Conservation (phyloP, 2,113 vertebrate species). For the Gymnocephalus cernua region DNA sequence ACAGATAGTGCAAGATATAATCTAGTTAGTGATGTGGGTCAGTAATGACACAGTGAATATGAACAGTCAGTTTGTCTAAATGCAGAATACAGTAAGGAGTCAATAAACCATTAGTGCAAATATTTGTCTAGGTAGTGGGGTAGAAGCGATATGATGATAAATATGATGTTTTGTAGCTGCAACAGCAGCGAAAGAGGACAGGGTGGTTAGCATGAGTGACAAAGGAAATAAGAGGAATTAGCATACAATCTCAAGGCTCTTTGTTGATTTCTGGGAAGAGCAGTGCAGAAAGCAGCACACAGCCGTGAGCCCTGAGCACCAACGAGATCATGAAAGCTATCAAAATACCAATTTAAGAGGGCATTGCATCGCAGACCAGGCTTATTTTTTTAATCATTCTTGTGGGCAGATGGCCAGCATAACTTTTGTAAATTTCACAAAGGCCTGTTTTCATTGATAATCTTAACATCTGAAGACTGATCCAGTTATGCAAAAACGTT, state of each 20-base stretch:
- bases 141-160: no score
- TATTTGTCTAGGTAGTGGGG: no score
- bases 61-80: no score
- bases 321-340: background rate
- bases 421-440: background rate
- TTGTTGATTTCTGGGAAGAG: conserved; percentile 3
- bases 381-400: background rate
- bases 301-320: background rate
- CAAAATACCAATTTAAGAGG: conserved; percentile 5
- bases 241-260: background rate
- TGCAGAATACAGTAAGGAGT: no score
- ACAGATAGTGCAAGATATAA: no score
- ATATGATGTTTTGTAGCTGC: background rate
- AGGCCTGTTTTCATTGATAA: background rate
- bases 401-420: background rate
- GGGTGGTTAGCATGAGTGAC: background rate
- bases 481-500: background rate
- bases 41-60: no score
- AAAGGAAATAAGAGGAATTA: background rate
- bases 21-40: no score
- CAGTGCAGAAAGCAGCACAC: conserved; percentile 5
- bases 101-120: no score
- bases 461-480: background rate
- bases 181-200: background rate
- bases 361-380: background rate